These are phyloP conservation scores for Aphis craccivora DNA, from an alignment of 1,140 invertebrate species.

Conservation along the genomic window DNA sequence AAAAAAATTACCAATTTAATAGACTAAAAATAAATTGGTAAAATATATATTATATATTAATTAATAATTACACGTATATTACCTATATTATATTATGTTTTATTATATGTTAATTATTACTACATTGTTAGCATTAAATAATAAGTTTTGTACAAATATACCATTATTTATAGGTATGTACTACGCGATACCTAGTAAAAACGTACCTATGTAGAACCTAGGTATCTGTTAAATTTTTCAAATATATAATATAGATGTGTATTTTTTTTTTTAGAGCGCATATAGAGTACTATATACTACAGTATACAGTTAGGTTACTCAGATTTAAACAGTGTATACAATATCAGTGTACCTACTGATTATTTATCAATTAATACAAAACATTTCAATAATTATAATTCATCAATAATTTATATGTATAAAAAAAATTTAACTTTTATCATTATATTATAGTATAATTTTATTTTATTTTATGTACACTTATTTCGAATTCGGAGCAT, in stretches of 20 bases:
- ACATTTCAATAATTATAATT: background rate
- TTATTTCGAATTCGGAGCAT: background rate
- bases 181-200: background rate
- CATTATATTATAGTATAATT: background rate
- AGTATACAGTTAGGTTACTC: no score
- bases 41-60: no score
- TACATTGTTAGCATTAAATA: background rate
- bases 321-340: background rate
- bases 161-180: no score
- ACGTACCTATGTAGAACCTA: background rate
- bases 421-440: background rate
- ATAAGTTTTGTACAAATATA: background rate
- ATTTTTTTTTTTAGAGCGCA: background rate
- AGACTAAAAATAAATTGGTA: background rate
- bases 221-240: background rate
- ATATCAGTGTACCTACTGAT: no score
- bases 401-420: background rate
- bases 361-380: background rate
- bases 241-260: background rate
- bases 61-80: background rate
- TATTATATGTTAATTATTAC: background rate
- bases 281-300: background rate
- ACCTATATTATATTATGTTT: background rate
- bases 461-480: conserved; percentile 3
- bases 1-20: background rate